Conservation (phyloP, 1,140 invertebrate species). For the Steinernema khuongi region DNA sequence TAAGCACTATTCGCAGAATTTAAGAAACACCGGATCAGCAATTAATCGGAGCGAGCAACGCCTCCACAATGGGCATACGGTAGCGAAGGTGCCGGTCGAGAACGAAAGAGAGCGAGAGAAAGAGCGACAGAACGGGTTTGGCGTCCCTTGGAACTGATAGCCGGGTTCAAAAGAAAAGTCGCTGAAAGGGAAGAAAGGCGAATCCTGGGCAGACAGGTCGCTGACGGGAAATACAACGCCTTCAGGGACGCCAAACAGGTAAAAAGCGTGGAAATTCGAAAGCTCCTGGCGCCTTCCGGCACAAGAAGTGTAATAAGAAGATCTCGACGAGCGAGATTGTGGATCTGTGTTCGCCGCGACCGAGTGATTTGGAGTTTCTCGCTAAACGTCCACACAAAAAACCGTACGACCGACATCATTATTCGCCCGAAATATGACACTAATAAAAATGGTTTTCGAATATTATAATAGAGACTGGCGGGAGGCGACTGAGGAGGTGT, state of each 20-base stretch:
- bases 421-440: slow-evolving; percentile 2
- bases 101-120: no score
- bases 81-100: no score
- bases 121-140: background rate
- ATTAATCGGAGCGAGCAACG: no score
- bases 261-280: background rate
- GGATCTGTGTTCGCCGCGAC: background rate
- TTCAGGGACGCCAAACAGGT: background rate
- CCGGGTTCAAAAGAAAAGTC: background rate
- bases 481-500: no score
- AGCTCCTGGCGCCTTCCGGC: slow-evolving; percentile 1
- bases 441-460: slow-evolving; percentile 13
- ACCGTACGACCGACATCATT: slow-evolving; percentile 14
- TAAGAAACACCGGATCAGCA: no score
- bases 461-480: slow-evolving; percentile 6
- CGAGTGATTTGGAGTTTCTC: slow-evolving; percentile 6
- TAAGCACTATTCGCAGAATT: no score
- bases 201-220: background rate
- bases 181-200: no score
- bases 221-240: slow-evolving; percentile 4
- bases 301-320: slow-evolving; percentile 17
- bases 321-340: slow-evolving; percentile 1
- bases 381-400: slow-evolving; percentile 11
- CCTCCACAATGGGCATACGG: background rate
- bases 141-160: background rate